Evolutionary conservation across 2,888 invertebrate species (phyloP).

Genomic region (Rotaria socialis): DNA sequence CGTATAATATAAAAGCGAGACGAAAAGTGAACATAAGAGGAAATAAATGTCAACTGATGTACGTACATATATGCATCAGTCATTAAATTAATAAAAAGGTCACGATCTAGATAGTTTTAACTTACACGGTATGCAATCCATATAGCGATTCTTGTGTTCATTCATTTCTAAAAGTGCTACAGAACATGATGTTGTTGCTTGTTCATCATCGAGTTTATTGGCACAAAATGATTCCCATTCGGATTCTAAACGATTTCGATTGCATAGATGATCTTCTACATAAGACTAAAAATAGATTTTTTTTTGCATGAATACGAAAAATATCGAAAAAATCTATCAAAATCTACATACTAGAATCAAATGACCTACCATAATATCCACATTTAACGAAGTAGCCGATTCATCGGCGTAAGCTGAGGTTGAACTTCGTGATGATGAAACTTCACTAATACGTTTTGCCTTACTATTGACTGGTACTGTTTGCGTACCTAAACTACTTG

Average conservation of each 20-base stretch:
- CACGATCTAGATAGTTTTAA: conserved; percentile 44
- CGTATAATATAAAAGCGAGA: background rate
- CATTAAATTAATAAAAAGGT: background rate
- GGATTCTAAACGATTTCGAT: conserved; percentile 87
- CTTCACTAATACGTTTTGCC: background rate
- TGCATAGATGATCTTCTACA: conserved; percentile 96
- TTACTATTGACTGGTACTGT: background rate
- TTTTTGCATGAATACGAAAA: background rate
- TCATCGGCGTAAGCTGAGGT: conserved; percentile 71
- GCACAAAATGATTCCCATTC: conserved; percentile 93
- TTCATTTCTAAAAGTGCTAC: conserved; percentile 68
- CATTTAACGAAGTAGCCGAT: conserved; percentile 78
- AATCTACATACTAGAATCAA: conserved; percentile 75
- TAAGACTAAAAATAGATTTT: conserved; percentile 69
- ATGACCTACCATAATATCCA: conserved; percentile 99
- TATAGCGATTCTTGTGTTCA: conserved; percentile 78
- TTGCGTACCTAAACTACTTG: background rate
- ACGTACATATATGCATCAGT: background rate
- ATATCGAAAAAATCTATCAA: background rate
- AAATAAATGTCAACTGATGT: conserved; percentile 3
- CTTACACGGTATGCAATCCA: conserved; percentile 75
- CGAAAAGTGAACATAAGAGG: background rate
- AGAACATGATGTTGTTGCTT: conserved; percentile 59
- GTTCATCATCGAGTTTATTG: conserved; percentile 66
- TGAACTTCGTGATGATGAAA: conserved; percentile 46